A percentile compares a stretch with the other conserved stretches of the same genome.
phyloP scores from a whole-genome alignment of 2,113 vertebrate genomes.

The Pelobates fuscus region DNA sequence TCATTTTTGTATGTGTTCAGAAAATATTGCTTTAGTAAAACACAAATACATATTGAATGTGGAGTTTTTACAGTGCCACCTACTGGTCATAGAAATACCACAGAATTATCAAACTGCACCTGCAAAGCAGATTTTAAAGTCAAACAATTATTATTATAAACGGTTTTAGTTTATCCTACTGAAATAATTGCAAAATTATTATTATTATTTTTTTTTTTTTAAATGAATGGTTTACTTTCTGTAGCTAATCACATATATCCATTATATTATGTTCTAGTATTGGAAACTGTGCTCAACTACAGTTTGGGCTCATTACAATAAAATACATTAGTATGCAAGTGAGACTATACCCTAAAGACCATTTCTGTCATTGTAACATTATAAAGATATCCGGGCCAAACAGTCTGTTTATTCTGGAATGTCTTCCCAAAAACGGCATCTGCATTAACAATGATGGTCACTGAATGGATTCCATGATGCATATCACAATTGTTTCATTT shows the following conservation, averaged over 20 bases:
- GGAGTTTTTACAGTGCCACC: not conserved
- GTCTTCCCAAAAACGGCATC: not conserved
- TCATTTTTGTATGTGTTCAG: constrained; percentile 26
- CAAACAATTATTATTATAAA: too few relatives aligned
- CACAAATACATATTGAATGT: not conserved
- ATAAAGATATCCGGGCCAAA: not conserved
- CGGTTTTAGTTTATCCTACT: too few relatives aligned
- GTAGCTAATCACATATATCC: too few relatives aligned
- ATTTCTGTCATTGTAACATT: not conserved
- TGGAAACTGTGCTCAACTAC: too few relatives aligned
- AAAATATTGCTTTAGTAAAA: not conserved
- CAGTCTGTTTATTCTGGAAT: constrained; percentile 6
- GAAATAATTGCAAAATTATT: too few relatives aligned
- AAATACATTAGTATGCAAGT: not conserved
- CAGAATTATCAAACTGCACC: not conserved
- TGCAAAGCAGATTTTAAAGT: not conserved
- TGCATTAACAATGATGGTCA: not conserved
- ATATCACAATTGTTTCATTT: not conserved
- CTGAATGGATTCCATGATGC: not conserved
- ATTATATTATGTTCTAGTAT: too few relatives aligned
- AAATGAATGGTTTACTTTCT: too few relatives aligned
- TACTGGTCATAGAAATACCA: constrained; percentile 7
- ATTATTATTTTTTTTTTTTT: too few relatives aligned
- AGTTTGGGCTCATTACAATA: too few relatives aligned
- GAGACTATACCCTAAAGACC: not conserved